Evolutionary conservation across 2,797 vertebrate species (phyloP).

Genomic region (Myripristis murdjan): DNA sequence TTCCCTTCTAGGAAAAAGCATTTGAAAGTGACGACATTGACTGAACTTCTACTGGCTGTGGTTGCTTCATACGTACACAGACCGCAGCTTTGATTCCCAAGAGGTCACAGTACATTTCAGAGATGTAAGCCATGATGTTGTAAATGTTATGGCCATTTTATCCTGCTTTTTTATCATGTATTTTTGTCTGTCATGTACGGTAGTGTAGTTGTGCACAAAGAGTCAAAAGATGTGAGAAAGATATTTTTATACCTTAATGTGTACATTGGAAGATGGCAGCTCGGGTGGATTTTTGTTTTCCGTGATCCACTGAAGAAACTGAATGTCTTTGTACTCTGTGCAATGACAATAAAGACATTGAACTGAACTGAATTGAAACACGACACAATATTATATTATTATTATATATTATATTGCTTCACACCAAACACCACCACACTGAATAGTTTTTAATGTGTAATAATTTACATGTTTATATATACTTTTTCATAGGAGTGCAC

Average conservation of each 20-base stretch:
- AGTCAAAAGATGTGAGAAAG: neutral
- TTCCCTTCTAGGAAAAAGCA: conserved; percentile 48
- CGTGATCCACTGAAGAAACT: no score
- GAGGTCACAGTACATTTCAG: no score
- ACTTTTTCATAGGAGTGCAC: neutral
- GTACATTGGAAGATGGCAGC: no score
- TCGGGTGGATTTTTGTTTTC: no score
- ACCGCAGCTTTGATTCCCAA: neutral
- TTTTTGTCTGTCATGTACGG: neutral
- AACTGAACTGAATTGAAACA: no score
- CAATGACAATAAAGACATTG: no score
- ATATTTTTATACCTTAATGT: neutral
- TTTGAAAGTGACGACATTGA: conserved; percentile 43
- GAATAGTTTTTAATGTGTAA: neutral
- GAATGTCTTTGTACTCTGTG: no score
- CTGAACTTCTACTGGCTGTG: conserved; percentile 11
- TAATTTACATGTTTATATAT: neutral
- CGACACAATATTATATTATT: no score
- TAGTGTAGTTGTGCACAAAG: neutral
- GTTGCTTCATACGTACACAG: neutral
- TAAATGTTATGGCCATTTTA: no score
- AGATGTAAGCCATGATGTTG: no score
- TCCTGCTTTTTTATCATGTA: neutral
- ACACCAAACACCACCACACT: neutral
- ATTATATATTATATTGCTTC: neutral